A percentile compares a stretch with the other conserved stretches of the same genome.
phyloP scores from a whole-genome alignment of 2,113 vertebrate species.

The Chaetorhynchus papuensis region DNA sequence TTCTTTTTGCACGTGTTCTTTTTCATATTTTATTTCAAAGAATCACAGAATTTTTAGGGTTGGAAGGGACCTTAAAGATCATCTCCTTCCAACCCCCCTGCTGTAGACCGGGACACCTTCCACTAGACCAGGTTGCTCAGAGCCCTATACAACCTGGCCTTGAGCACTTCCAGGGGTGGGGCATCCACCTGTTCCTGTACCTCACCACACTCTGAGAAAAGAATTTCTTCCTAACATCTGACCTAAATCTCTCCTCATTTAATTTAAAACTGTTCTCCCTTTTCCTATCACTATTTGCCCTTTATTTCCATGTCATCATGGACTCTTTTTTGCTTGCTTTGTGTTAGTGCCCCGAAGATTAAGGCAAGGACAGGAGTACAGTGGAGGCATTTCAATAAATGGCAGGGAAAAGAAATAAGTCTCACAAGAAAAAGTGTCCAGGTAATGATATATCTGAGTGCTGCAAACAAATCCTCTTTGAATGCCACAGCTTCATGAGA shows the following conservation, averaged over 20 bases:
- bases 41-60: neutral
- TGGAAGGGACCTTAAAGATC: neutral
- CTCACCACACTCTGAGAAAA: neutral
- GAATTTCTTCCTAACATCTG: neutral
- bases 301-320: neutral
- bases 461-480: neutral
- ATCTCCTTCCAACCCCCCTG: fast-evolving
- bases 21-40: neutral
- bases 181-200: neutral
- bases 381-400: neutral
- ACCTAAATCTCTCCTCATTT: neutral
- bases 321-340: neutral
- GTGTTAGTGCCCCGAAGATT: neutral
- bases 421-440: neutral
- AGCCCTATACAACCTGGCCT: too few relatives aligned
- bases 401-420: neutral
- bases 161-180: neutral
- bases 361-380: neutral
- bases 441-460: neutral
- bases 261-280: neutral
- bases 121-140: neutral
- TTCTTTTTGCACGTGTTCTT: neutral
- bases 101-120: neutral
- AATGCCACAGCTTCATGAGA: neutral
- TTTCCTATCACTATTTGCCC: neutral